Evolutionary conservation across 2,113 vertebrate species (phyloP), one percentile per base, ranked within the genome.

Genomic region (Lamprotornis superbus): DNA sequence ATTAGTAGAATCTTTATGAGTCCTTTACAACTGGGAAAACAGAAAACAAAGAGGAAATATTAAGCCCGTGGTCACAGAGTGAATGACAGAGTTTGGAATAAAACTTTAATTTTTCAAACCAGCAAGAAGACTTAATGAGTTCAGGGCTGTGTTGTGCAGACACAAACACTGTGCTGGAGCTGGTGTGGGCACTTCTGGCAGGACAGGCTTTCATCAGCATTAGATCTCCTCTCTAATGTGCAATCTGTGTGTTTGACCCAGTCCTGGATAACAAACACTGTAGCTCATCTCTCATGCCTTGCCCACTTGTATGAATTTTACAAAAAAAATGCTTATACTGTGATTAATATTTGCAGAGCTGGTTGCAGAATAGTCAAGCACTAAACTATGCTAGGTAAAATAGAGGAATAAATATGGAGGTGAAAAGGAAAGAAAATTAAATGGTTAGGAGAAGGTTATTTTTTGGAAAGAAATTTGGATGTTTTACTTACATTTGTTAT

Each of bases 161-260:
- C 33, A 28, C 18, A 53, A 27, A 7, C 23, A 14, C 25, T 0
- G 0, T 59, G 12, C 33, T 68, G 44, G 81, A 64, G 63, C 33
- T 87, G 67, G 21, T 0, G 0, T 14, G 30, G 77, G 21, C 18
- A 25, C 42, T 46, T 82, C 21, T 61, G 31, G 22, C 56, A 75
- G 47, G 30, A 21, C 3, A 10, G 31, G 0, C 3, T 6, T 0
- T 23, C 2, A 0, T 40, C 60, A 18, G 22, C 33, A 20, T 44
- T 46, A 87, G 18, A 28, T 5, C 8, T 56, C 6, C 16, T 37
- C 35, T 47, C 4, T 15, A 27, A 44, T 7, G 28, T 31, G 69
- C n/a, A 65, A 4, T n/a, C 64, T 16, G 1, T 50, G 50, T 65
- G 67, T 74, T 50, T 30, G 15, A 21, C 11, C 5, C n/a, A 18